Evolutionary conservation across 2,888 invertebrate species (phyloP).

Genomic region (Psylliodes chrysocephalus): DNA sequence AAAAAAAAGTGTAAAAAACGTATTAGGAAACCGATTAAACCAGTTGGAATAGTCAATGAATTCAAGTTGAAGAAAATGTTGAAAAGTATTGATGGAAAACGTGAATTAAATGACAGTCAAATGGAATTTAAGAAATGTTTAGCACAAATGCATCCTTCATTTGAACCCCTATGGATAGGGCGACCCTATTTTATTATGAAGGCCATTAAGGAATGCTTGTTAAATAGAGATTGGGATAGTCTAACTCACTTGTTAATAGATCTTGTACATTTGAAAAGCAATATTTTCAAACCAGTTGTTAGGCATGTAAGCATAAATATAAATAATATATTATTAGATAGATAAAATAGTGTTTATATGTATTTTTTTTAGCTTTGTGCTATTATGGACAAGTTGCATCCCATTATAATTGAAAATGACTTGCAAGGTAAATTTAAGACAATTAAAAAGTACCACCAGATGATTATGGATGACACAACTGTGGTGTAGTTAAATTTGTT

Average conservation of each 20-base stretch:
- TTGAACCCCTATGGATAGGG: conserved; percentile 32
- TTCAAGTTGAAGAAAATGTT: conserved; percentile 24
- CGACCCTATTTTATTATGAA: conserved; percentile 41
- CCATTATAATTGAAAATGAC: conserved; percentile 37
- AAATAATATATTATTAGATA: neutral
- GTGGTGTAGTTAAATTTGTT: conserved; percentile 7
- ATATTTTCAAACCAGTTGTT: conserved; percentile 33
- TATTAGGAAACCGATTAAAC: no score
- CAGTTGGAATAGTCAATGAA: conserved; percentile 14
- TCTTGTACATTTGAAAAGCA: conserved; percentile 31
- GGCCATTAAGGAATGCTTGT: conserved; percentile 42
- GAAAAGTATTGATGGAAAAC: conserved; percentile 5
- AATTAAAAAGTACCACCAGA: conserved; percentile 2
- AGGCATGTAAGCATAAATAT: conserved; percentile 36
- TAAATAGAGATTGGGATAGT: conserved; percentile 46
- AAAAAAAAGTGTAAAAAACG: no score
- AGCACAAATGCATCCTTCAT: conserved; percentile 17
- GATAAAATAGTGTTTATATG: neutral
- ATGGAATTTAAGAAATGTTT: conserved; percentile 28
- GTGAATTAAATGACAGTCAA: conserved; percentile 4
- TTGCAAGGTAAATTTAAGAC: conserved; percentile 36
- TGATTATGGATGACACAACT: conserved; percentile 2
- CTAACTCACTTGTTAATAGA: conserved; percentile 43
- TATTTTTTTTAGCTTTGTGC: conserved; percentile 41
- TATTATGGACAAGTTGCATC: conserved; percentile 41